Base-by-base conservation (phyloP, 2,113 vertebrate genomes). In the Malurus elegans region DNA sequence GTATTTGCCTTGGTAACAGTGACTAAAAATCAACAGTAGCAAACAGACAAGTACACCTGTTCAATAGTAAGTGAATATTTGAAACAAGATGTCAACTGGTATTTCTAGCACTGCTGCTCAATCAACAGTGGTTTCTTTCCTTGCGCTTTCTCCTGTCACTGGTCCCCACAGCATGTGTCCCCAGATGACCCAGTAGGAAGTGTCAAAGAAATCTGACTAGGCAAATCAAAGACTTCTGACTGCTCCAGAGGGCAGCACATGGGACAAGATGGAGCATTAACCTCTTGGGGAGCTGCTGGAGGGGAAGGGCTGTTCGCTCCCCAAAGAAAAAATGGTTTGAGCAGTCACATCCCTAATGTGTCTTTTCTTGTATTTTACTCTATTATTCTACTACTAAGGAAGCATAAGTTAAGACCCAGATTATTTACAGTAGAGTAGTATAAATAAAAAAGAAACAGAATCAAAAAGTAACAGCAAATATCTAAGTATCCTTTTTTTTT, bases 271-370 rank as follows among this genome's bases (percentile, higher is more conserved):
- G 2, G 5, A 32, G 9, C 11, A 61, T 66, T 12, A 48, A 32
- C 19, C 10, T 24, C 42, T 36, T 21, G 7, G 58, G 28, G n/a
- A 53, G 8, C 38, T 3, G 17, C 38, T 82, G 45, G 44, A 70
- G 20, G 29, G 25, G 11, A 92, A 80, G 16, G 16, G 18, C 34
- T 62, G 3, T 48, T 71, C 42, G 29, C 1, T 38, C 28, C 14
- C 24, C 8, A 34, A n/a, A 74, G 44, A 86, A 79, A 60, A 4
- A 38, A 26, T 16, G 38, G 6, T 57, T 50, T 24, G 51, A 28
- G 67, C 2, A 5, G 32, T n/a, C 53, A 38, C 4, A 42, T 10
- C 32, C 25, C 3, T 50, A 73, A n/a, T 0, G 1, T 4, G 4
- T 60, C 20, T 53, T 58, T 82, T 42, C 47, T 50, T 40, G 7